phyloP scores from a whole-genome alignment of 1,140 invertebrate species.

The Drosophila murphyi region DNA sequence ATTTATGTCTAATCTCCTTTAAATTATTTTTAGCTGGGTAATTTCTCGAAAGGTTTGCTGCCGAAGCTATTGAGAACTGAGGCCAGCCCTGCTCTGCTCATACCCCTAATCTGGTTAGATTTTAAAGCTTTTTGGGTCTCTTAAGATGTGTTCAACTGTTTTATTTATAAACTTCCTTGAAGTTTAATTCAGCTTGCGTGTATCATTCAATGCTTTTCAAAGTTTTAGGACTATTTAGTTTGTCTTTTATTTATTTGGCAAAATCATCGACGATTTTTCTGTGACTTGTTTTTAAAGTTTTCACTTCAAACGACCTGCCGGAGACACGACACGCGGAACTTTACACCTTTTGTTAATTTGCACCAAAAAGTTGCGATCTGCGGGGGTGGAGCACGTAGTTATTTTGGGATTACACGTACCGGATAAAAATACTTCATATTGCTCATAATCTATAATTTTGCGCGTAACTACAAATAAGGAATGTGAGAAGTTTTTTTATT shows the following conservation, averaged over 20 bases:
- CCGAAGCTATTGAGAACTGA: too few relatives aligned
- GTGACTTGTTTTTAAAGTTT: slow-evolving; percentile 47
- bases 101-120: slow-evolving; percentile 9
- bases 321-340: slow-evolving; percentile 4
- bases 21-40: slow-evolving; percentile 1
- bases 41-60: neutral
- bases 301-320: neutral
- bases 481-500: slow-evolving; percentile 46
- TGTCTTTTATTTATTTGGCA: slow-evolving; percentile 27
- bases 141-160: neutral
- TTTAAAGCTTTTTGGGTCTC: slow-evolving; percentile 11
- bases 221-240: slow-evolving; percentile 35
- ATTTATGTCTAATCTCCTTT: neutral
- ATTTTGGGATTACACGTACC: slow-evolving; percentile 4
- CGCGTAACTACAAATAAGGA: slow-evolving; percentile 29
- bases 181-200: slow-evolving; percentile 14
- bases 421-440: slow-evolving; percentile 48
- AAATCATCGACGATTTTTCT: slow-evolving; percentile 54
- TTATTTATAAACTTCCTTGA: slow-evolving; percentile 16
- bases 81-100: slow-evolving; percentile 19
- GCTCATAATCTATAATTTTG: slow-evolving; percentile 73
- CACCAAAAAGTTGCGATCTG: slow-evolving; percentile 21
- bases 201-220: slow-evolving; percentile 30
- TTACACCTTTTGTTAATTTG: slow-evolving; percentile 45
- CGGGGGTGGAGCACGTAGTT: slow-evolving; percentile 1